Conservation (phyloP, 2,797 vertebrate species). For the Sebastes reedi region DNA sequence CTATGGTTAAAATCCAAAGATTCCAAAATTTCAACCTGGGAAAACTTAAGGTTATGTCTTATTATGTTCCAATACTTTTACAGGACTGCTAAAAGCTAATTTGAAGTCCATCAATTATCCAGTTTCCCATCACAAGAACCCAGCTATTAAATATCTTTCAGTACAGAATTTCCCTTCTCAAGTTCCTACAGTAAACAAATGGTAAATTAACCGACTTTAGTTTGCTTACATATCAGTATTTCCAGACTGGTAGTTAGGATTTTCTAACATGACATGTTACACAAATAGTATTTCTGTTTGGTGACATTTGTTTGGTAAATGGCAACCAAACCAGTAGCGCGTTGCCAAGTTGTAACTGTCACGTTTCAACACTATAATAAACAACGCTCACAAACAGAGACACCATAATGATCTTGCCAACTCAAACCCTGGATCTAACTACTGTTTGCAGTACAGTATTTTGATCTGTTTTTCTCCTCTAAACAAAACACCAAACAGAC, state of each 20-base stretch:
- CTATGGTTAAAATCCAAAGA: neutral
- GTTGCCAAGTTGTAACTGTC: neutral
- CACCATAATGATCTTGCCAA: neutral
- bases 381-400: neutral
- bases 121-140: neutral
- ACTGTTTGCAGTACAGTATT: neutral
- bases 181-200: neutral
- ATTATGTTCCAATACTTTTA: neutral
- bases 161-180: neutral
- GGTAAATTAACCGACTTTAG: neutral
- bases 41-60: neutral
- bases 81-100: neutral
- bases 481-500: conserved; percentile 15
- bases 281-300: conserved; percentile 9
- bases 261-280: neutral
- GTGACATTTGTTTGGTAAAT: neutral
- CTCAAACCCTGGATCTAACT: neutral
- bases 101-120: neutral
- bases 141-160: neutral
- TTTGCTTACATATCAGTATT: conserved; percentile 1
- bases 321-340: neutral
- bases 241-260: neutral
- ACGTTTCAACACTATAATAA: neutral
- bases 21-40: neutral
- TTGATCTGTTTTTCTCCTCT: neutral